Conservation (phyloP, 2,797 vertebrate species). For the Neostethus bicornis region DNA sequence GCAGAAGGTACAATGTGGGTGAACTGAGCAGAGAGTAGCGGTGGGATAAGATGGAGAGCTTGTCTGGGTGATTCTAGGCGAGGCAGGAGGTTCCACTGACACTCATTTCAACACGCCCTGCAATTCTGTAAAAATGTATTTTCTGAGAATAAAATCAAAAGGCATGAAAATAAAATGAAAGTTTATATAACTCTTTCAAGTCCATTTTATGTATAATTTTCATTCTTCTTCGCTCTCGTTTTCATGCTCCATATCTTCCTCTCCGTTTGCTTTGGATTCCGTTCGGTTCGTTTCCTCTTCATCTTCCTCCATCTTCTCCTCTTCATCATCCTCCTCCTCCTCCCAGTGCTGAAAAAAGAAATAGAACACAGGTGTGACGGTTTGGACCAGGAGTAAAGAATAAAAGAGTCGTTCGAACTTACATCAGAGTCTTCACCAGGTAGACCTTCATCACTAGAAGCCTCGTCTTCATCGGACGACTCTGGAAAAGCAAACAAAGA, state of each 20-base stretch:
- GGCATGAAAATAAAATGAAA: constrained; percentile 83
- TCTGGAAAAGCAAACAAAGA: constrained; percentile 75
- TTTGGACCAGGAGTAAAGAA: background rate
- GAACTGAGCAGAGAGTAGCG: constrained; percentile 29
- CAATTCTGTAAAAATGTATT: constrained; percentile 67
- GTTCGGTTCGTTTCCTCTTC: constrained; percentile 69
- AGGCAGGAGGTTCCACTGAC: constrained; percentile 3
- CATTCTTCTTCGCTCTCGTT: constrained; percentile 97
- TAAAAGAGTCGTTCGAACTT: constrained; percentile 67
- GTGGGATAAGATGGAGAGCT: constrained; percentile 10
- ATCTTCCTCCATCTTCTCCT: constrained; percentile 49
- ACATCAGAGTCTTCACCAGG: constrained; percentile 91
- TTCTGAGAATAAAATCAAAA: constrained; percentile 81
- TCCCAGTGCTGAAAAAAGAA: constrained; percentile 87
- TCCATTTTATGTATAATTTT: constrained; percentile 62
- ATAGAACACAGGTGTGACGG: background rate
- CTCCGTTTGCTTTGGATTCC: constrained; percentile 92
- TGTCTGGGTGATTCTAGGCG: background rate
- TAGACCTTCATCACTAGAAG: constrained; percentile 88
- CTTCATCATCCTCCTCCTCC: constrained; percentile 78
- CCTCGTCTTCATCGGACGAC: constrained; percentile 90
- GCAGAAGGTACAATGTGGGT: constrained; percentile 32
- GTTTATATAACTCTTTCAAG: constrained; percentile 80
- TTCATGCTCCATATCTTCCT: constrained; percentile 93
- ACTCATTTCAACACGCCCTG: constrained; percentile 37